Evolutionary conservation across 2,113 vertebrate species (phyloP).

Genomic region (Herpailurus yagouaroundi): DNA sequence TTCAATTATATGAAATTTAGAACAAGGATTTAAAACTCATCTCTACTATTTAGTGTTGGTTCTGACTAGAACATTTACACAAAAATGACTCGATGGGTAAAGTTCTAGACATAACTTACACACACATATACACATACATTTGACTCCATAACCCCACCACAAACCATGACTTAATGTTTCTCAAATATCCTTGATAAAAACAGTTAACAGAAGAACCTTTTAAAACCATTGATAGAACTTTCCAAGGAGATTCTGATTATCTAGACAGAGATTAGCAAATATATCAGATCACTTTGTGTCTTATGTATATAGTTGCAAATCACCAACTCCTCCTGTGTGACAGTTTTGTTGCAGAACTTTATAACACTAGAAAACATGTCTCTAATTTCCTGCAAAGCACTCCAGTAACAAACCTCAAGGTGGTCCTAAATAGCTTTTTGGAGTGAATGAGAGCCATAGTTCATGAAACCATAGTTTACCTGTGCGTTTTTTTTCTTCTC

Average conservation of each 20-base stretch:
- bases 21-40: not conserved
- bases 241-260: not conserved
- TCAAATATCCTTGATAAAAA: not conserved
- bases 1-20: not conserved
- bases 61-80: not conserved
- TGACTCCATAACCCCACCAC: not conserved
- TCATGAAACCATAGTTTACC: not conserved
- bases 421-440: not conserved
- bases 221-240: not conserved
- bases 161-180: not conserved
- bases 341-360: not conserved
- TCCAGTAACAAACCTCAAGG: not conserved
- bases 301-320: not conserved
- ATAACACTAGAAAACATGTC: not conserved
- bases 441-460: not conserved
- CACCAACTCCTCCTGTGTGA: not conserved
- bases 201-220: not conserved
- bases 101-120: not conserved
- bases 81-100: not conserved
- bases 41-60: not conserved
- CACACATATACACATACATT: not conserved
- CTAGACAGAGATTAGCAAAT: not conserved
- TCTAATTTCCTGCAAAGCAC: not conserved
- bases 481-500: not conserved
- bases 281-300: not conserved